Evolutionary conservation across 1,140 invertebrate genomes (phyloP).

Genomic region (Ditylenchus dipsaci): DNA sequence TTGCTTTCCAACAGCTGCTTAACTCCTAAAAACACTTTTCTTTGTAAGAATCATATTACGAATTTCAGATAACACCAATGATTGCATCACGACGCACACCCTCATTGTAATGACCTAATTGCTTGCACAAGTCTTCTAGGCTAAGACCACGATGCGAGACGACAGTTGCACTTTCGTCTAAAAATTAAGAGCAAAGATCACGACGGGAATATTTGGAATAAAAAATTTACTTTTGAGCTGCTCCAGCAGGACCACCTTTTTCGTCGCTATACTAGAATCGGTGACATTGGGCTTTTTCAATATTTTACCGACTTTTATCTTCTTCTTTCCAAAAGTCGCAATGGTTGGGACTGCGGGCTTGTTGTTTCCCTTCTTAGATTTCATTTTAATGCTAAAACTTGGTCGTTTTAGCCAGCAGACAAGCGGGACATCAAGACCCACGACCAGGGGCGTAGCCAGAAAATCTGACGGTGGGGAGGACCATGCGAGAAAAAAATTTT

Average conservation of each 20-base stretch:
- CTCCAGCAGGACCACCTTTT: constrained; percentile 27
- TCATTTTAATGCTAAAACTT: not conserved
- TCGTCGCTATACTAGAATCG: constrained; percentile 10
- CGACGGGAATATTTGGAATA: too few species aligned
- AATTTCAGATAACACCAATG: constrained; percentile 23
- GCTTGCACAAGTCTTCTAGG: constrained; percentile 15
- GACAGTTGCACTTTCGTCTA: not conserved
- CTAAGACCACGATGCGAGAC: constrained; percentile 33
- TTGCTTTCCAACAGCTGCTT: constrained; percentile 26
- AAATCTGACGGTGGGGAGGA: too few species aligned
- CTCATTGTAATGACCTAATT: constrained; percentile 24
- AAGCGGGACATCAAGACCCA: too few species aligned
- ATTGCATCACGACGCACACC: constrained; percentile 26
- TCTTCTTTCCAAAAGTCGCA: constrained; percentile 36
- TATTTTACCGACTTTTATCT: constrained; percentile 31
- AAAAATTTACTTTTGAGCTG: constrained; percentile 12
- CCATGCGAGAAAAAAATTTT: too few species aligned
- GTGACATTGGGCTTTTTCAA: constrained; percentile 37
- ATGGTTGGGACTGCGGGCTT: not conserved
- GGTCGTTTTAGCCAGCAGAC: too few species aligned
- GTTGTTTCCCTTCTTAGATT: constrained; percentile 25
- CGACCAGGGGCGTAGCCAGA: too few species aligned
- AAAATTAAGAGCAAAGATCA: too few species aligned
- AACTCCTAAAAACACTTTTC: constrained; percentile 26
- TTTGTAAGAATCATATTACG: not conserved